Evolutionary conservation across 2,113 vertebrate species (phyloP).

Genomic region (Capreolus pygargus): DNA sequence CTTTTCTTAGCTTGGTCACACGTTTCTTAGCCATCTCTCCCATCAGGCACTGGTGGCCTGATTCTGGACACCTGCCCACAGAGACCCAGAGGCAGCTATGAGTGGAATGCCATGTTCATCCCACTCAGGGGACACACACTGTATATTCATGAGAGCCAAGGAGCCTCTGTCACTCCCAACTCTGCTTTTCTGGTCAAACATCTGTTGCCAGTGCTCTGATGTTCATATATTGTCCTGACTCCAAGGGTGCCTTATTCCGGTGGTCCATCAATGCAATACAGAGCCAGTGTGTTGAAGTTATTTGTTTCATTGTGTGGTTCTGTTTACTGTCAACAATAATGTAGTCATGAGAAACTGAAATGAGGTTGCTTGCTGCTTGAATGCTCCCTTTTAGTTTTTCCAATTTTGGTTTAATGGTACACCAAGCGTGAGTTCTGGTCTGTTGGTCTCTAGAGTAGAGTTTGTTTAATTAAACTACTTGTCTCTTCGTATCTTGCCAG

Average conservation of each 20-base stretch:
- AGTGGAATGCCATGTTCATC: neutral
- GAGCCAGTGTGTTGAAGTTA: neutral
- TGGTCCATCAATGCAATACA: neutral
- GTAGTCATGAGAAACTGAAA: slow-evolving; percentile 42
- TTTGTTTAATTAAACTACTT: slow-evolving; percentile 64
- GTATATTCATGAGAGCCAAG: neutral
- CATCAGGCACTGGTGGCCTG: neutral
- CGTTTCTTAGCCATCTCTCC: neutral
- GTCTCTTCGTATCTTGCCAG: slow-evolving; percentile 26
- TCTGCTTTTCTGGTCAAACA: neutral
- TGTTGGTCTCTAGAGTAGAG: slow-evolving; percentile 28
- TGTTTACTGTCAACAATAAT: slow-evolving; percentile 55
- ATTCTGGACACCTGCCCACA: neutral
- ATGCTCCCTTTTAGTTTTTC: slow-evolving; percentile 46
- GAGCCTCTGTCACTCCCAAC: rapidly evolving
- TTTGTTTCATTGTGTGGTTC: slow-evolving; percentile 8
- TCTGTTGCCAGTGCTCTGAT: neutral
- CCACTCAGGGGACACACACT: neutral
- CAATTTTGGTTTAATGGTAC: slow-evolving; percentile 31
- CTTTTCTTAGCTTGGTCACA: neutral
- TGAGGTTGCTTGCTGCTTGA: slow-evolving; percentile 50
- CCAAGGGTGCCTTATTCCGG: no score
- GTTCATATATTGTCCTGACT: neutral
- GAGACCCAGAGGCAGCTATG: neutral
- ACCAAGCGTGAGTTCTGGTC: slow-evolving; percentile 27